A percentile compares a stretch with the other conserved stretches of the same genome.
phyloP scores from a whole-genome alignment of 1,140 invertebrate genomes.

The Palaemon carinicauda region DNA sequence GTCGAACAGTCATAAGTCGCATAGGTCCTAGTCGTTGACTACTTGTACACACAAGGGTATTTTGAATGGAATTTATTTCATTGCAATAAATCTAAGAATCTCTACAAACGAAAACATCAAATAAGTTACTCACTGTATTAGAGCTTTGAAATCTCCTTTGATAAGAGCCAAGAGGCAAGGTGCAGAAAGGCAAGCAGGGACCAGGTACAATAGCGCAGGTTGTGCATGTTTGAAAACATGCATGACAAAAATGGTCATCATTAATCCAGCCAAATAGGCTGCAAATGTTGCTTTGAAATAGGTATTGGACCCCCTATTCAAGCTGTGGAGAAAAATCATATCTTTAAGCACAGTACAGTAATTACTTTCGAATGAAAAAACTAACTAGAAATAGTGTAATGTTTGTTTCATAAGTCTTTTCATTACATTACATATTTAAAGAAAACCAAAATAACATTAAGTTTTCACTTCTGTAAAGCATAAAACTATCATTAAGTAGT shows the following conservation, averaged over 20 bases:
- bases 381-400: no score
- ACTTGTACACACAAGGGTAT: no score
- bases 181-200: slow-evolving; percentile 92
- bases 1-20: no score
- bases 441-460: no score
- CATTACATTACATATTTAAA: no score
- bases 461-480: no score
- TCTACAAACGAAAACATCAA: background rate
- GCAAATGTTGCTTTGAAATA: slow-evolving; percentile 63
- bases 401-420: no score
- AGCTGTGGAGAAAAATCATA: slow-evolving; percentile 69
- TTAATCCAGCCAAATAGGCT: slow-evolving; percentile 92
- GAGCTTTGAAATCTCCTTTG: slow-evolving; percentile 87
- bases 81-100: background rate
- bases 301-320: slow-evolving; percentile 84
- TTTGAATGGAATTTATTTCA: background rate
- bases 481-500: no score
- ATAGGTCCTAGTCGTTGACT: no score
- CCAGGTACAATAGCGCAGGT: slow-evolving; percentile 96
- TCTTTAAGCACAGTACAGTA: background rate
- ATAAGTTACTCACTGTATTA: slow-evolving; percentile 82
- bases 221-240: slow-evolving; percentile 99
- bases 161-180: slow-evolving; percentile 87
- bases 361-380: background rate
- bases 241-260: slow-evolving; percentile 97